Evolutionary conservation across 1,140 invertebrate genomes (phyloP).

Genomic region (Cecropterus lyciades): DNA sequence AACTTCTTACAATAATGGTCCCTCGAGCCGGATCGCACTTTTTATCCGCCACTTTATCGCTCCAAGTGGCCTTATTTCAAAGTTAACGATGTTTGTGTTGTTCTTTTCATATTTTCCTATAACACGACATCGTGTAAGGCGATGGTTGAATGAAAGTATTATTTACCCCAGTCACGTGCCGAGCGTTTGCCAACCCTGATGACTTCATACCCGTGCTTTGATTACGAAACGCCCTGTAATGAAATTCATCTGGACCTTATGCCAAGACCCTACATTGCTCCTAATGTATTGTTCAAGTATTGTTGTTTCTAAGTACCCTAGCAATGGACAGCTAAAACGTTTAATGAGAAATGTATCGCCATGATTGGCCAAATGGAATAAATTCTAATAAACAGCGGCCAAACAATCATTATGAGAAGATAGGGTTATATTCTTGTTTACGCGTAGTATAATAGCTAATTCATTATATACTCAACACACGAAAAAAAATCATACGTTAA

Average conservation of each 20-base stretch:
- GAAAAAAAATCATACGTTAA: too few species aligned
- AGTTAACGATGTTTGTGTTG: conserved; percentile 33
- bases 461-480: too few species aligned
- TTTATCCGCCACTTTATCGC: conserved; percentile 30
- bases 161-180: conserved; percentile 44
- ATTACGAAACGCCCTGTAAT: conserved; percentile 38
- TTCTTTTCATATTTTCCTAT: conserved; percentile 33
- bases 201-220: conserved; percentile 52
- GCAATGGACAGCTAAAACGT: conserved; percentile 4
- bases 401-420: too few species aligned
- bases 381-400: too few species aligned
- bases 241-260: conserved; percentile 22
- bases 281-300: background rate
- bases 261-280: conserved; percentile 16
- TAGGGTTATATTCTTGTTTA: too few species aligned
- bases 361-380: too few species aligned
- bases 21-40: conserved; percentile 24
- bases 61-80: conserved; percentile 35
- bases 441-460: too few species aligned
- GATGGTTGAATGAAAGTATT: conserved; percentile 47
- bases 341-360: conserved; percentile 6
- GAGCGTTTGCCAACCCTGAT: conserved; percentile 52
- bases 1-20: conserved; percentile 30
- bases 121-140: conserved; percentile 25
- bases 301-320: background rate